Conservation (phyloP, 2,797 vertebrate genomes). For the Poecilia wingei region DNA sequence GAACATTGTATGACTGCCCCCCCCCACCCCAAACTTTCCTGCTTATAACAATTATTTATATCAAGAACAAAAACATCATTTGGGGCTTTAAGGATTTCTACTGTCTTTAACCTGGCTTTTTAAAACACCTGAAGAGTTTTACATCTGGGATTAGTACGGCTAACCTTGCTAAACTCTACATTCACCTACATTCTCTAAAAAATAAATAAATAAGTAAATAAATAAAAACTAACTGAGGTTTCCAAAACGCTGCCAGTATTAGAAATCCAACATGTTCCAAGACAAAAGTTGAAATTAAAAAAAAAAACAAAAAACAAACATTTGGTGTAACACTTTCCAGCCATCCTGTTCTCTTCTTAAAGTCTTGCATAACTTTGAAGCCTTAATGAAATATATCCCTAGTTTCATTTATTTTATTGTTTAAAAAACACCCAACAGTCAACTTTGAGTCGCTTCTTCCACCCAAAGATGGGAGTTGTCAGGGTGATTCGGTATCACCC, state of each 20-base stretch:
- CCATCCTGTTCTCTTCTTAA: background rate
- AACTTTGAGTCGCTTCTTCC: background rate
- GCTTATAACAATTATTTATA: background rate
- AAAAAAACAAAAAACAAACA: background rate
- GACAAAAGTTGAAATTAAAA: background rate
- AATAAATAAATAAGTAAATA: too few species aligned
- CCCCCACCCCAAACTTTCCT: too few species aligned
- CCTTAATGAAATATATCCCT: background rate
- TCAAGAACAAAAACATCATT: background rate
- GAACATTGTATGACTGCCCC: too few species aligned
- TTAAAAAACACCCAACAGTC: background rate
- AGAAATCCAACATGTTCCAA: background rate
- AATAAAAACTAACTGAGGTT: background rate
- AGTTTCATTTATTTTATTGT: background rate
- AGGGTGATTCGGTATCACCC: background rate
- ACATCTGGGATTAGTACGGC: background rate
- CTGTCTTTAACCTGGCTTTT: background rate
- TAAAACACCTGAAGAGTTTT: background rate
- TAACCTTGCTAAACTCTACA: background rate
- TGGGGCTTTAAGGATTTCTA: background rate
- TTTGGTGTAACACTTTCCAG: background rate
- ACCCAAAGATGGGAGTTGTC: background rate
- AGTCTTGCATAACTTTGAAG: background rate
- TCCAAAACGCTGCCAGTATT: background rate
- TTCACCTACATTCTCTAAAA: background rate